Conservation (phyloP, 2,113 vertebrate genomes). For the human region DNA sequence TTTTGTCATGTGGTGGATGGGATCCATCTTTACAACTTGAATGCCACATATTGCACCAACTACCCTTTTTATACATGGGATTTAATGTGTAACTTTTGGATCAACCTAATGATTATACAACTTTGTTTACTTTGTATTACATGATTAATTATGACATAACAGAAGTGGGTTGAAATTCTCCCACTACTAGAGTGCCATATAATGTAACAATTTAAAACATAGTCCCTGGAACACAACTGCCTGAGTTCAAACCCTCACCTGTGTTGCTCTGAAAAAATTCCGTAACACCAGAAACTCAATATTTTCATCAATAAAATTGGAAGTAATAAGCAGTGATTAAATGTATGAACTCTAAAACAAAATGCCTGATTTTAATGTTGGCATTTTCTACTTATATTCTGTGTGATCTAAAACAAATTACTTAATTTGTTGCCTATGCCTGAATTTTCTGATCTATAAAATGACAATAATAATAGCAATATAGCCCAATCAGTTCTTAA, state of each 20-base stretch:
- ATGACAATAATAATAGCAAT: neutral
- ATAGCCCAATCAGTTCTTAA: neutral
- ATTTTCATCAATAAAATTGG: slow-evolving; percentile 3
- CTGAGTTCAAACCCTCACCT: neutral
- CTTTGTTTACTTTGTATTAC: neutral
- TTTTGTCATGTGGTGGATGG: neutral
- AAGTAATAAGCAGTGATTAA: slow-evolving; percentile 22
- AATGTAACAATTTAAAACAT: neutral
- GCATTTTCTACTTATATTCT: neutral
- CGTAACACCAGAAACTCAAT: neutral
- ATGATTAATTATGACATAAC: neutral
- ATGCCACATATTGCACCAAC: neutral
- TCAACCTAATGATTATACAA: neutral
- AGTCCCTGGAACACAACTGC: neutral
- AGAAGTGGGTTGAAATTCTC: neutral
- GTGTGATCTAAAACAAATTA: neutral
- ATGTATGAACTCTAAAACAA: neutral
- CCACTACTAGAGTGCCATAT: neutral
- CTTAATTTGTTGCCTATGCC: neutral
- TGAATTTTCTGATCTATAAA: slow-evolving; percentile 29
- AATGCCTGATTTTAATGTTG: neutral
- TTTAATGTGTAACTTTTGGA: neutral
- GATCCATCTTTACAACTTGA: neutral
- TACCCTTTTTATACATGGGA: neutral
- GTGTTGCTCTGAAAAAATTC: neutral